Evolutionary conservation across 1,140 invertebrate genomes (phyloP), one percentile per base, ranked within the genome.

Genomic region (Zaprionus ornatus): DNA sequence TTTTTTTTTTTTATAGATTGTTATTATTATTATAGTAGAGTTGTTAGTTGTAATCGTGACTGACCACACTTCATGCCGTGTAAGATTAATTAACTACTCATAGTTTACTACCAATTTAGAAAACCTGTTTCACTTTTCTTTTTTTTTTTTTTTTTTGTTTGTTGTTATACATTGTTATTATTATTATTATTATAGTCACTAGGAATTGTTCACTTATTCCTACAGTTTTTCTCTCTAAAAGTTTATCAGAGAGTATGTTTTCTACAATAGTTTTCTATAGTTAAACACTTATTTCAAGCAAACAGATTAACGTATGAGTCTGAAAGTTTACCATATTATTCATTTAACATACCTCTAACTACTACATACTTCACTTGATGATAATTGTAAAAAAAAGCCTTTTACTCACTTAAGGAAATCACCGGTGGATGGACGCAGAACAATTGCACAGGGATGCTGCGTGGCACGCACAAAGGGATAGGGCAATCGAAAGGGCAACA

Each of bases 401-500:
- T 42, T 25, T 62, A 92, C 91, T 95, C 94, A 97, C 96, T 96
- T 96, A 63, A 97, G 93, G 93, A 97, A 97, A 93, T 97, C 96
- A 56, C 96, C 96, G 75, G 94, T 94, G 13, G 97, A 97, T 62
- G 97, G 96, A 92, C 96, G 96, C 79, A 97, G 95, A 13, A 97
- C 94, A 76, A 97, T 94, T 19, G 95, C 94, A 85, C 95, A 96
- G 59, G 95, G 95, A 93, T 95, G 94, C 80, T 96, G 95, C 60
- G 94, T 95, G 52, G 96, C 96, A 91, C 95, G 94, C 40, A 95
- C 94, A 93, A 97, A 97, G 29, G 96, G 96, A 93, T 96, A 97
- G 65, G 96, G 96, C 75, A 97, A 69, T 94, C 96, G 95, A 92
- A 97, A 97, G 45, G 96, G 96, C 75, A 96, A 93, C 15, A 96